These are phyloP conservation scores for Ectemnius cavifrons DNA, from an alignment of 2,888 invertebrate species.

Conservation along the genomic window DNA sequence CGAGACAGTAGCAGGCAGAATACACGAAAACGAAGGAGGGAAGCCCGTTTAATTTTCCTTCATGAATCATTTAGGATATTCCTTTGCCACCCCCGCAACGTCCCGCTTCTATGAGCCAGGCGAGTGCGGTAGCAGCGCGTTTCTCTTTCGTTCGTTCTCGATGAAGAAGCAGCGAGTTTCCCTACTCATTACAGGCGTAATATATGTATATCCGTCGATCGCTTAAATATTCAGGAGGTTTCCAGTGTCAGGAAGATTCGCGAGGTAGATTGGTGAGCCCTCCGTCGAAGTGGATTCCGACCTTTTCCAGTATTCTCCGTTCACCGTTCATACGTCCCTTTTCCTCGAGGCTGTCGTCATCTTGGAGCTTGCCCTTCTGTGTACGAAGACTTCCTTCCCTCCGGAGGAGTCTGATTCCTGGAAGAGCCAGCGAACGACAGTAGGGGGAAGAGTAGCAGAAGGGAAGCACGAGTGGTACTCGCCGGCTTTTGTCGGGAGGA, in stretches of 20 bases:
- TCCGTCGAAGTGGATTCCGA: slow-evolving; percentile 21
- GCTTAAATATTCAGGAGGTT: slow-evolving; percentile 67
- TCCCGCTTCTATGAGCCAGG: slow-evolving; percentile 18
- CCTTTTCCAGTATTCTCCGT: slow-evolving; percentile 38
- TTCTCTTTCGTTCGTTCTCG: slow-evolving; percentile 38
- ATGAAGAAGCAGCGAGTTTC: slow-evolving; percentile 35
- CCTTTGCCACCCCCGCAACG: slow-evolving; percentile 8
- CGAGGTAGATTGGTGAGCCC: slow-evolving; percentile 49
- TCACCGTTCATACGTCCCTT: slow-evolving; percentile 12
- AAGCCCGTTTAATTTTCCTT: slow-evolving; percentile 62
- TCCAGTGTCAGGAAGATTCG: slow-evolving; percentile 59
- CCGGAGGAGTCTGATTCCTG: neutral
- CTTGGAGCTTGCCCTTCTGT: slow-evolving; percentile 30
- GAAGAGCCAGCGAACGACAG: neutral
- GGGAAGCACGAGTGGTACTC: slow-evolving; percentile 49
- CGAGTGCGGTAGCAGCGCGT: no score
- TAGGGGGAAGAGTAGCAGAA: slow-evolving; percentile 16
- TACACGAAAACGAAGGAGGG: slow-evolving; percentile 43
- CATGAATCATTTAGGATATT: slow-evolving; percentile 64
- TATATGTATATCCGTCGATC: slow-evolving; percentile 65
- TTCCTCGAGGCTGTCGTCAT: slow-evolving; percentile 23
- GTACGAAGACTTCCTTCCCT: slow-evolving; percentile 41
- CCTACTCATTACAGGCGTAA: slow-evolving; percentile 62
- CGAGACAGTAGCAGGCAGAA: slow-evolving; percentile 20
- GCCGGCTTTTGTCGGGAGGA: slow-evolving; percentile 41